phyloP scores from a whole-genome alignment of 2,888 invertebrate genomes.

The Diplolepis rosae region DNA sequence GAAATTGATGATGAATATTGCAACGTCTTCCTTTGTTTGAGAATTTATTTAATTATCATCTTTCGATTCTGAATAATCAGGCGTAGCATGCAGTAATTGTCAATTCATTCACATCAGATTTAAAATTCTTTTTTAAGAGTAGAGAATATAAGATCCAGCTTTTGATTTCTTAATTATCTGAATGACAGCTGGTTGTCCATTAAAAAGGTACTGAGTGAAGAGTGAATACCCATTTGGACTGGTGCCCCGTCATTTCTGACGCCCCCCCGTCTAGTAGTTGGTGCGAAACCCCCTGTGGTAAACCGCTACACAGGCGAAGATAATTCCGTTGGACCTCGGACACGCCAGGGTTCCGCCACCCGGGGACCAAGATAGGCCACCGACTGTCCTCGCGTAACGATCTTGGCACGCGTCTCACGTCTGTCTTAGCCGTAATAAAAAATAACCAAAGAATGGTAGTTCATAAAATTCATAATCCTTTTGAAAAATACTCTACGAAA shows the following conservation, averaged over 20 bases:
- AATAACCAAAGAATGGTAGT: neutral
- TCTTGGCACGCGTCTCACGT: conserved; percentile 39
- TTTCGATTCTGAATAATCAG: no score
- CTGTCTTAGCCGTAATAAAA: neutral
- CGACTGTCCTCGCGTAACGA: conserved; percentile 38
- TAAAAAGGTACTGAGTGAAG: neutral
- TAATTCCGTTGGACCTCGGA: conserved; percentile 60
- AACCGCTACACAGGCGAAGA: conserved; percentile 58
- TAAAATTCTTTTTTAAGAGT: neutral
- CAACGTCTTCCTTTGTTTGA: no score
- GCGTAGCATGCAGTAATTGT: no score
- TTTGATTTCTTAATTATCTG: neutral
- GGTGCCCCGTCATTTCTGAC: neutral
- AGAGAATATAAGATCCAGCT: no score
- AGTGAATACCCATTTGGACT: neutral
- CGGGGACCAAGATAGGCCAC: conserved; percentile 51
- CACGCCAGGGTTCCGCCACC: conserved; percentile 64
- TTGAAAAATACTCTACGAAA: neutral
- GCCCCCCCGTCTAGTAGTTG: conserved; percentile 36
- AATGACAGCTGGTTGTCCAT: neutral
- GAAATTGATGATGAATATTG: no score
- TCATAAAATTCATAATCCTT: no score
- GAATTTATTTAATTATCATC: no score
- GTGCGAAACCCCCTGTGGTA: conserved; percentile 66
- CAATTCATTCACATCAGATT: no score